These are phyloP conservation scores for Tromatobia lineatoria DNA, from an alignment of 2,888 invertebrate species.

Conservation along the genomic window DNA sequence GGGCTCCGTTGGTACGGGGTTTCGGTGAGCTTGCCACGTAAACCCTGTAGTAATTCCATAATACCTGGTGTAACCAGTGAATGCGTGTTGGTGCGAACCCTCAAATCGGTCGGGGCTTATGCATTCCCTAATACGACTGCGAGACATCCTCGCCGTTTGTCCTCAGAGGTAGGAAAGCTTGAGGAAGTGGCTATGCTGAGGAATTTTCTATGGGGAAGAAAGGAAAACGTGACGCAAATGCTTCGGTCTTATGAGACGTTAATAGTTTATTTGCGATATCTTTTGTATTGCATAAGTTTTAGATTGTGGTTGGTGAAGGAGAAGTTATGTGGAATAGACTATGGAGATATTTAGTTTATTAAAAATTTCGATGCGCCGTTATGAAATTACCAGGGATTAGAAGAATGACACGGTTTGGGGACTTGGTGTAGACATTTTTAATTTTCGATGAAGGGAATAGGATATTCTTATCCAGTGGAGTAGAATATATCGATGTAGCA, in stretches of 20 bases:
- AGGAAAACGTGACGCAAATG: background rate
- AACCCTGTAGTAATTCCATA: conserved; percentile 66
- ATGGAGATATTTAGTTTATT: too few relatives aligned
- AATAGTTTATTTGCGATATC: too few relatives aligned
- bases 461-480: too few relatives aligned
- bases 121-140: background rate
- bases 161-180: background rate
- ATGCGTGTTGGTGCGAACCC: conserved; percentile 53
- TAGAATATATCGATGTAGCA: too few relatives aligned
- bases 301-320: too few relatives aligned
- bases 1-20: background rate
- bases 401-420: too few relatives aligned
- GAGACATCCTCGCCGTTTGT: background rate
- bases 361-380: too few relatives aligned
- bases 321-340: too few relatives aligned
- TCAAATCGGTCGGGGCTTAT: conserved; percentile 56
- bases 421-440: too few relatives aligned
- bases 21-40: conserved; percentile 45
- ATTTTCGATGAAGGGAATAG: too few relatives aligned
- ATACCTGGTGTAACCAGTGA: conserved; percentile 61
- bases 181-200: background rate
- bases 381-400: too few relatives aligned
- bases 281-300: too few relatives aligned
- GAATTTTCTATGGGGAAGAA: background rate
- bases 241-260: background rate